A percentile compares a stretch with the other conserved stretches of the same genome.
Evolutionary conservation across 2,888 invertebrate genomes (phyloP).

Genomic region (Amiota minor): DNA sequence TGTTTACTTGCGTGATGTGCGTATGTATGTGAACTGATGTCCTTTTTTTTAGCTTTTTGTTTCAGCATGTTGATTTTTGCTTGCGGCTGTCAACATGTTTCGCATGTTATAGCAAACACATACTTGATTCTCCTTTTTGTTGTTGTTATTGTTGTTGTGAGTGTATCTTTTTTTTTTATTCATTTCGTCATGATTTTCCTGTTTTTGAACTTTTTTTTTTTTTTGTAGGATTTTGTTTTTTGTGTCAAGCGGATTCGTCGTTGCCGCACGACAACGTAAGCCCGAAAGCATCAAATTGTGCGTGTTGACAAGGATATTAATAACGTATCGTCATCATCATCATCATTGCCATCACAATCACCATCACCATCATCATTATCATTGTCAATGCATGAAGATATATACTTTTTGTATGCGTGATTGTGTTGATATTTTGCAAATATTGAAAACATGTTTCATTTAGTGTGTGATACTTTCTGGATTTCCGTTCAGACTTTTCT

Average conservation of each 20-base stretch:
- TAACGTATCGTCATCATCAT: conserved; percentile 42
- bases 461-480: background rate
- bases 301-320: conserved; percentile 65
- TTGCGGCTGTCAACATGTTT: conserved; percentile 22
- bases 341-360: too few species aligned
- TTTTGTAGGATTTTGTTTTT: too few species aligned
- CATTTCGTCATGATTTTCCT: conserved; percentile 19
- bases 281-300: conserved; percentile 59
- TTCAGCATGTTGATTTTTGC: conserved; percentile 19
- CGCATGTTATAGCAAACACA: conserved; percentile 5
- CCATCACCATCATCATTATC: too few species aligned
- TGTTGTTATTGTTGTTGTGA: background rate
- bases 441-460: conserved; percentile 22
- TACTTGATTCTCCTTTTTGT: background rate
- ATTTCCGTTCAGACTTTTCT: background rate
- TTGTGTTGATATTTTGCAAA: background rate
- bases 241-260: background rate
- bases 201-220: conserved; percentile 23
- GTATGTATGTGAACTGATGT: background rate
- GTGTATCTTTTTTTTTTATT: conserved; percentile 1
- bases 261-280: background rate
- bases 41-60: background rate
- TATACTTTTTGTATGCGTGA: too few species aligned
- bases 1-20: background rate
- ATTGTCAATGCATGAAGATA: too few species aligned